phyloP scores from a whole-genome alignment of 2,797 vertebrate genomes.

The Craterocephalus amniculus region DNA sequence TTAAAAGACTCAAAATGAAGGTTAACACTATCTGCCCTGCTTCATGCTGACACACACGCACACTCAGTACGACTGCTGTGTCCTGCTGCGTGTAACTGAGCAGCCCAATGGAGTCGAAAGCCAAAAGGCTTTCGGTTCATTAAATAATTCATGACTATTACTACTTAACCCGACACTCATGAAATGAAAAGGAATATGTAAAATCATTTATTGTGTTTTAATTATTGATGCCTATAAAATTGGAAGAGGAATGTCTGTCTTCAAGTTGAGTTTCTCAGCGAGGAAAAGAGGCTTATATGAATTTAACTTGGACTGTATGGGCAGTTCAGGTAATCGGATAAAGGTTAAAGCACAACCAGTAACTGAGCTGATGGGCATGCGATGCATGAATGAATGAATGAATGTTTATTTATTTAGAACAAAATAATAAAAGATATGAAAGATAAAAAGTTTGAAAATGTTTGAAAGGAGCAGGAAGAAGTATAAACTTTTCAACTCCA shows the following conservation, averaged over 20 bases:
- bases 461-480: too few relatives aligned
- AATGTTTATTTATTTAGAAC: too few relatives aligned
- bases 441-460: too few relatives aligned
- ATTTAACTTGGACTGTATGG: neutral
- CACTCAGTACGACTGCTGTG: neutral
- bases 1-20: neutral
- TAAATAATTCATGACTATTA: slow-evolving; percentile 35
- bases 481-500: too few relatives aligned
- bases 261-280: neutral
- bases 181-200: slow-evolving; percentile 7
- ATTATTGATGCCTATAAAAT: neutral
- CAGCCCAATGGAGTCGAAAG: slow-evolving; percentile 16
- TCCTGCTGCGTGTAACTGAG: slow-evolving; percentile 19
- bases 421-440: too few relatives aligned
- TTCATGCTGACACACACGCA: slow-evolving; percentile 1
- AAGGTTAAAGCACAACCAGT: neutral
- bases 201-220: neutral
- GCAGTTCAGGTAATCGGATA: neutral
- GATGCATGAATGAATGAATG: too few relatives aligned
- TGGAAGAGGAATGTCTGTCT: neutral
- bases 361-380: neutral
- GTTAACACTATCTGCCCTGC: neutral
- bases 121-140: slow-evolving; percentile 31
- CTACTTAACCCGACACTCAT: slow-evolving; percentile 11
- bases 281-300: neutral